Percentiles rank a stretch among this genome's conserved stretches.
These are phyloP conservation scores for Leucania comma DNA, from an alignment of 2,888 invertebrate genomes.

Conservation along the genomic window DNA sequence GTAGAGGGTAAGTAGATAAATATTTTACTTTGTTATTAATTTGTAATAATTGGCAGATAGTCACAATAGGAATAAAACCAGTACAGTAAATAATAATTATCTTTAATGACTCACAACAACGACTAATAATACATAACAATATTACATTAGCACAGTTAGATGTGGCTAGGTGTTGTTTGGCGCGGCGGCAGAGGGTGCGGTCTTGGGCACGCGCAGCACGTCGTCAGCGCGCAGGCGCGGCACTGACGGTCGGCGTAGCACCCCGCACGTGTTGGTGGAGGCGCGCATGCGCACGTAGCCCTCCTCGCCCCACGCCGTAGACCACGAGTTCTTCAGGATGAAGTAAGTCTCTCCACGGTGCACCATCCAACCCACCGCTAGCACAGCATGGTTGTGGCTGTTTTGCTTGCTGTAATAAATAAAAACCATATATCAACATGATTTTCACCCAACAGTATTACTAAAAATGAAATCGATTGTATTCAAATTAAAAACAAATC, in stretches of 20 bases:
- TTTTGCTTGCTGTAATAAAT: conserved; percentile 70
- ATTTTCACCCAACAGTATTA: too few relatives aligned
- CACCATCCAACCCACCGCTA: conserved; percentile 84
- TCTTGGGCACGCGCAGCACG: conserved; percentile 68
- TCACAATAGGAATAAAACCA: background rate
- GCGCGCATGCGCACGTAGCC: conserved; percentile 81
- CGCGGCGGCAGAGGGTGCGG: conserved; percentile 39
- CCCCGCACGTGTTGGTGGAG: conserved; percentile 81
- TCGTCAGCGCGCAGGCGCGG: conserved; percentile 72
- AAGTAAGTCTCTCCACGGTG: conserved; percentile 77
- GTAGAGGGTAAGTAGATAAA: too few relatives aligned
- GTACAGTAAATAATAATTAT: conserved; percentile 5
- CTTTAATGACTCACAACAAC: conserved; percentile 47
- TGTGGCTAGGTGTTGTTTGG: background rate
- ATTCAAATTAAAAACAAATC: too few relatives aligned
- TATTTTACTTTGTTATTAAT: too few relatives aligned
- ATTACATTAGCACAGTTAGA: background rate
- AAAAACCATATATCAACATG: background rate
- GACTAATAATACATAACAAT: conserved; percentile 25
- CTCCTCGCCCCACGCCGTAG: conserved; percentile 77
- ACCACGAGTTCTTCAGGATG: conserved; percentile 85
- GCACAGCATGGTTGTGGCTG: conserved; percentile 77
- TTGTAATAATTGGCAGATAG: background rate
- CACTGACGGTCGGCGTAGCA: conserved; percentile 77
- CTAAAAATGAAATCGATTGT: too few relatives aligned